Base-by-base conservation (phyloP, 2,888 invertebrate species). In the Cordilura impudica region DNA sequence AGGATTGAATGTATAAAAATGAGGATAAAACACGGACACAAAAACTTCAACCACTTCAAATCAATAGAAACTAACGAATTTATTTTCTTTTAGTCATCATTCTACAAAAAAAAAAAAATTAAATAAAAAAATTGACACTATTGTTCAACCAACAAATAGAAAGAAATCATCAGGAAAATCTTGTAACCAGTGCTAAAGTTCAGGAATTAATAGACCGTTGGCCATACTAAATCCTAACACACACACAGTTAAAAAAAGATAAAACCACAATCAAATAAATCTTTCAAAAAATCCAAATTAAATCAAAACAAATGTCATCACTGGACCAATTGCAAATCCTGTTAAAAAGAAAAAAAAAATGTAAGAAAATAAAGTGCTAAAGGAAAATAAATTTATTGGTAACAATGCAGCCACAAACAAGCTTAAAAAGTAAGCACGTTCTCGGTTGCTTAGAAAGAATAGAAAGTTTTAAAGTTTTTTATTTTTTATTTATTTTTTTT, bases 111-210 rank as follows among this genome's bases (percentile, higher is more conserved):
- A 26, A 26, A 26, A 26, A 26, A 26, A 26, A 26, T 26, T 4
- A 6, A 26, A 26, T 26, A 26, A 6, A 26, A 26, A 26, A 26
- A 26, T 18, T 49, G 35, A 39, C 35, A 26, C 51, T 71, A 66
- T 60, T 72, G 69, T 63, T 72, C 69, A 67, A 71, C 54, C 74
- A 75, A 80, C 73, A 78, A 82, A 82, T 80, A 78, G 79, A 82
- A 79, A 76, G 75, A 78, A 82, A 65, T 81, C 79, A 82, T 75
- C 56, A 67, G 75, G 58, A 79, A 79, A 79, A 79, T 78, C 60
- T 74, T 29, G 7, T n/a, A 39, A 21, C 31, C 60, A 74, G 49
- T 12, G 63, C 54, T 47, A 69, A 1, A 72, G 60, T 43, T 73
- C 53, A 43, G 6, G 53, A 18, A 53, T 53, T 66, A 29, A 21